These are phyloP conservation scores for Crotalus adamanteus DNA, from an alignment of 2,797 vertebrate species.

Conservation along the genomic window DNA sequence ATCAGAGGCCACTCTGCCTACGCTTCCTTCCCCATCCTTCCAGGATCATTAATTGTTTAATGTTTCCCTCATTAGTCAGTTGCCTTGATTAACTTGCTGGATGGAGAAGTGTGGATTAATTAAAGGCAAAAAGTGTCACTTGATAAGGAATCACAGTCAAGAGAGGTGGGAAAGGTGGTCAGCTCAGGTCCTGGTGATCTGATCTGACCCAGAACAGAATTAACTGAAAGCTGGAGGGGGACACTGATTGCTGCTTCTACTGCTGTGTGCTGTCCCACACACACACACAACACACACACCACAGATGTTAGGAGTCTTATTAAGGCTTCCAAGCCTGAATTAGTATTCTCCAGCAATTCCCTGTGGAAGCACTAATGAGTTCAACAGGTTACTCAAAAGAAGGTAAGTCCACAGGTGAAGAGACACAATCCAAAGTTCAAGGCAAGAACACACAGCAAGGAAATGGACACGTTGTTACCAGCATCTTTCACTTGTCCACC, in stretches of 20 bases:
- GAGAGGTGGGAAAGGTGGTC: background rate
- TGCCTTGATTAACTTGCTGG: background rate
- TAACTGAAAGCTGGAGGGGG: background rate
- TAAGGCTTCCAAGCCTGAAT: background rate
- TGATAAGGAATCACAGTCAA: background rate
- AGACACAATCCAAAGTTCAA: no score
- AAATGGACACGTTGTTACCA: no score
- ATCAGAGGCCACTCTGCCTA: background rate
- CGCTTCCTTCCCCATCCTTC: background rate
- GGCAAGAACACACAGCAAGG: no score
- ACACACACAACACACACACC: no score
- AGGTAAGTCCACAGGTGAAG: no score
- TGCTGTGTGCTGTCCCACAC: background rate
- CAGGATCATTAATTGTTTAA: background rate
- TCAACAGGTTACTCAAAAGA: no score
- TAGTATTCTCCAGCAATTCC: background rate
- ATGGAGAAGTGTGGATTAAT: background rate
- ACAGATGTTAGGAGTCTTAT: no score
- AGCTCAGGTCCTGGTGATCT: background rate
- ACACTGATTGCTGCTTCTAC: background rate
- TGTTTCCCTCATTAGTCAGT: background rate
- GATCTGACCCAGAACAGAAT: background rate
- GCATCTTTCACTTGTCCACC: no score
- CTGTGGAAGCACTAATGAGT: no score
- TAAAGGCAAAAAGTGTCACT: background rate